Base-by-base conservation (phyloP, 64 coral and sea anemone genomes). In the Stichodactyla mertensii region DNA sequence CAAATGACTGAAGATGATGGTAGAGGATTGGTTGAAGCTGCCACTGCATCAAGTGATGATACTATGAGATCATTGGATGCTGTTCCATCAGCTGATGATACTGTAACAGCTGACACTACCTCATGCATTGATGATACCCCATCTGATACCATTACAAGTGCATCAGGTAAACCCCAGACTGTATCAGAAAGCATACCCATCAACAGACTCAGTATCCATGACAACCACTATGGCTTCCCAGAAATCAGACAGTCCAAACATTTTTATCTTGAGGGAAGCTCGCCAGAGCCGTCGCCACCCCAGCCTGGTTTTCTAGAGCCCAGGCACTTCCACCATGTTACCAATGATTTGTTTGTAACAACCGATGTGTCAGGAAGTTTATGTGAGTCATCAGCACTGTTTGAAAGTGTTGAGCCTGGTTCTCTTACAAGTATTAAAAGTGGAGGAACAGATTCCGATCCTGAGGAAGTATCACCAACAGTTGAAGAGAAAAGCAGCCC, bases 71-170 rank as follows among this genome's bases (percentile, higher is more conserved):
- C 36, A 45, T 45, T 45, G 36, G 36, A 45, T 18, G 81, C 87
- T 82, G 57, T 57, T 70, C 52, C 57, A 2, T 94, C 85, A 27
- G 88, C 80, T 20, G 51, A 81, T 13, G 81, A 71, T 67, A 86
- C 80, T 54, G 70, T 67, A 52, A 64, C 57, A 27, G 85, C 79
- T 64, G 70, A 87, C 16, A 77, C 60, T 10, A 86, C 67, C 31
- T 91, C 85, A 45, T 64, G 18, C 55, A 84, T 84, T 54, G 52
- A 55, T 54, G 71, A 7, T 81, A 74, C 18, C 52, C 51, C 10
- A 28, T 22, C 51, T 70, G 84, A 56, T 74, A 66, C 51, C 27
- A 0, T 13, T 28, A 19, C 24, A n/a, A n/a, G n/a, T n/a, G n/a
- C n/a, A 31, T 28, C 69, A 74, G 24, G 24, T 10, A 23, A 13